Conservation (phyloP, 2,113 vertebrate species). For the Elephantulus edwardii region DNA sequence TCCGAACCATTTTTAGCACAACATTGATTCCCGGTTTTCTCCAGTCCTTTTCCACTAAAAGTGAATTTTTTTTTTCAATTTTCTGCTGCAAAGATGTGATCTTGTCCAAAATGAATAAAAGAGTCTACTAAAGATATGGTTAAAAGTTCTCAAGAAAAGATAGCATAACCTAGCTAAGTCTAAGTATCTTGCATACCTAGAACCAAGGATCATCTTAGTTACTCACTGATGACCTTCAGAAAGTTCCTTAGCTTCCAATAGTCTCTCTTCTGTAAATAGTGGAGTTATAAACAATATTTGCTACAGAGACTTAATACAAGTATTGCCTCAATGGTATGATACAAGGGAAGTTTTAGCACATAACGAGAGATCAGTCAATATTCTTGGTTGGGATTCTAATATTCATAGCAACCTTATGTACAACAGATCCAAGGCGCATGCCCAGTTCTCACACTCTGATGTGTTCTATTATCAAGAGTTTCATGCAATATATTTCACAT, state of each 20-base stretch:
- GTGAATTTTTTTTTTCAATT: neutral
- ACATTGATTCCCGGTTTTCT: neutral
- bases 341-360: neutral
- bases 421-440: too few relatives aligned
- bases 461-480: neutral
- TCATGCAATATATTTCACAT: neutral
- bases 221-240: neutral
- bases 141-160: neutral
- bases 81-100: neutral
- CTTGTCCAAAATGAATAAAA: slow-evolving; percentile 37
- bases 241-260: neutral
- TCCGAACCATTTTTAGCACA: slow-evolving; percentile 33
- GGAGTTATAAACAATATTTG: neutral
- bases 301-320: too few relatives aligned
- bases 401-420: too few relatives aligned
- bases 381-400: too few relatives aligned
- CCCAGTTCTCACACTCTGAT: too few relatives aligned
- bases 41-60: neutral
- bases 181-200: neutral
- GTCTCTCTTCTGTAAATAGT: neutral
- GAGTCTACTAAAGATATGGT: slow-evolving; percentile 31
- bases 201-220: neutral
- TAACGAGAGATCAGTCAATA: neutral
- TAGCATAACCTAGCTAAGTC: neutral
- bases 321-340: neutral